A percentile compares a stretch with the other conserved stretches of the same genome.
These are phyloP conservation scores for Acrocyrtus sp. DNA, from an alignment of 2,888 invertebrate genomes.

Conservation along the genomic window DNA sequence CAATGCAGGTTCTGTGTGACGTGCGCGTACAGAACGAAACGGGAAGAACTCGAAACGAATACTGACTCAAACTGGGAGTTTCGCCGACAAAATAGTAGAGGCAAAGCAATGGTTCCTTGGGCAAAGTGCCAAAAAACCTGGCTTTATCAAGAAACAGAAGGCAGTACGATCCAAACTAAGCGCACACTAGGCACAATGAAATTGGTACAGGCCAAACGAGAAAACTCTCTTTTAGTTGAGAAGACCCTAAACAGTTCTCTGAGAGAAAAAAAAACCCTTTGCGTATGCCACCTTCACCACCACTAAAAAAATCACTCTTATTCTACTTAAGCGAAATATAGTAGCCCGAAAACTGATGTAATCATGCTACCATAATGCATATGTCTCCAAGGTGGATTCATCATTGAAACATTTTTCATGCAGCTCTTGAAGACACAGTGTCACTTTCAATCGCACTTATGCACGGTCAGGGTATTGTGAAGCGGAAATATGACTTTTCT, in stretches of 20 bases:
- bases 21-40: slow-evolving; percentile 44
- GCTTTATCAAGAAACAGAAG: slow-evolving; percentile 25
- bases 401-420: slow-evolving; percentile 22
- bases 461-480: slow-evolving; percentile 10
- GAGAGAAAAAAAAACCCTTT: slow-evolving; percentile 9
- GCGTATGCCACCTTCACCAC: slow-evolving; percentile 1
- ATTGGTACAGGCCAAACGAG: slow-evolving; percentile 34
- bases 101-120: slow-evolving; percentile 51
- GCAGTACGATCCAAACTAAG: neutral
- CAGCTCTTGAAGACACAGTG: slow-evolving; percentile 10
- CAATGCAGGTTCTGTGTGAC: slow-evolving; percentile 40
- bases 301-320: slow-evolving; percentile 3
- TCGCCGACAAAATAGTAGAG: slow-evolving; percentile 29
- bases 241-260: slow-evolving; percentile 39
- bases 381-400: slow-evolving; percentile 13
- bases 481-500: slow-evolving; percentile 3
- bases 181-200: neutral
- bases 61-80: slow-evolving; percentile 47
- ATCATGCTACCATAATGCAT: slow-evolving; percentile 16
- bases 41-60: slow-evolving; percentile 49
- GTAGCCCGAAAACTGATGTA: slow-evolving; percentile 10
- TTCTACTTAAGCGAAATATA: slow-evolving; percentile 15
- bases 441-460: slow-evolving; percentile 23
- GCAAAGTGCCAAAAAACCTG: slow-evolving; percentile 56
- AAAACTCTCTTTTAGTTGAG: slow-evolving; percentile 28